These are phyloP conservation scores for Lagocephalus sceleratus DNA, from an alignment of 2,797 vertebrate species.

Conservation along the genomic window DNA sequence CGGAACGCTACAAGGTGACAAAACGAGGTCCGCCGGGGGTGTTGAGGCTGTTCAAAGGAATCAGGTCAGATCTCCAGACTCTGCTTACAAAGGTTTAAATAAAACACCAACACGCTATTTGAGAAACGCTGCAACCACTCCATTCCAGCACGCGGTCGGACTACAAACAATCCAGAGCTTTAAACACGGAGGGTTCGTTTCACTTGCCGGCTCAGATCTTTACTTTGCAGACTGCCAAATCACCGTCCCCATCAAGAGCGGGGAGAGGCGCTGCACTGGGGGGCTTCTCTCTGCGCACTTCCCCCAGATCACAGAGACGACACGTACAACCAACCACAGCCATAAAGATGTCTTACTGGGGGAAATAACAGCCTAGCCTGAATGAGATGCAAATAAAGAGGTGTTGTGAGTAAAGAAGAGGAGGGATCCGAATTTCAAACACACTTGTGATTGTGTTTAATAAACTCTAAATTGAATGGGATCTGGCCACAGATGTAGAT, in stretches of 20 bases:
- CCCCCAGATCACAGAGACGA: slow-evolving; percentile 39
- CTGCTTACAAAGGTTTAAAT: slow-evolving; percentile 22
- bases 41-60: slow-evolving; percentile 47
- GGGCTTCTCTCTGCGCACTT: slow-evolving; percentile 20
- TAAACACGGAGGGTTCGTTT: slow-evolving; percentile 36
- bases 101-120: slow-evolving; percentile 22
- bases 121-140: slow-evolving; percentile 1
- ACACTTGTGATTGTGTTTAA: slow-evolving; percentile 22
- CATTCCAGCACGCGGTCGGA: slow-evolving; percentile 12
- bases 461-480: slow-evolving; percentile 18
- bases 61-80: slow-evolving; percentile 59
- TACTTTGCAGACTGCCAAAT: slow-evolving; percentile 46
- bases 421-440: slow-evolving; percentile 13
- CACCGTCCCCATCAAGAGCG: slow-evolving; percentile 15
- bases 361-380: slow-evolving; percentile 17
- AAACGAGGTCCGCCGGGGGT: background rate
- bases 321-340: slow-evolving; percentile 17
- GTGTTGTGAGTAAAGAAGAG: slow-evolving; percentile 4
- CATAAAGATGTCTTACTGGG: slow-evolving; percentile 32
- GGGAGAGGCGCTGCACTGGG: slow-evolving; percentile 28
- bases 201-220: slow-evolving; percentile 22
- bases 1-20: too few species aligned
- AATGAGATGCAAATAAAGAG: slow-evolving; percentile 12
- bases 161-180: slow-evolving; percentile 40
- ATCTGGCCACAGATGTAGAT: slow-evolving; percentile 5